Conservation (phyloP, 2,113 vertebrate genomes). For the Deroptyus accipitrinus region DNA sequence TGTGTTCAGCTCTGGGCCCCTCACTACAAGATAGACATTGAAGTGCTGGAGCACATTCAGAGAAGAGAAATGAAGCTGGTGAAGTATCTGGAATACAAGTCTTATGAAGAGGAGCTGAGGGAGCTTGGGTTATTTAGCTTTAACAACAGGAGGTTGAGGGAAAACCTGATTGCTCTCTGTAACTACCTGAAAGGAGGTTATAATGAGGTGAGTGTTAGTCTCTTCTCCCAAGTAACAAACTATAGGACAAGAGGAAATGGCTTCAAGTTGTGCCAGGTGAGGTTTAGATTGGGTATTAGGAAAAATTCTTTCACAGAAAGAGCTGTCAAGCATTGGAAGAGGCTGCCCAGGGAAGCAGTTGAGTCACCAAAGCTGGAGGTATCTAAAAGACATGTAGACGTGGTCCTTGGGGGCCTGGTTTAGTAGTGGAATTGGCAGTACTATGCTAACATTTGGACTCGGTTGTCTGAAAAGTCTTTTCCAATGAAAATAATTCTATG, state of each 20-base stretch:
- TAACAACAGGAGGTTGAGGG: neutral
- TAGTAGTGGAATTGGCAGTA: neutral
- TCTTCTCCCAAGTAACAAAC: neutral
- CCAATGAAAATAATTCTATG: neutral
- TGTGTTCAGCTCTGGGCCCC: neutral
- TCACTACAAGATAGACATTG: neutral
- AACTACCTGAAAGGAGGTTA: neutral
- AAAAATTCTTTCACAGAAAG: neutral
- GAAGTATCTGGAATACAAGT: neutral
- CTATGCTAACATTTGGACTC: neutral
- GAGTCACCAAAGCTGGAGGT: neutral
- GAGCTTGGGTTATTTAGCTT: neutral
- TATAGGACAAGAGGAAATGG: neutral
- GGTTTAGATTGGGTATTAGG: neutral
- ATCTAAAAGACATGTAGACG: neutral
- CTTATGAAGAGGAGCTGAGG: neutral
- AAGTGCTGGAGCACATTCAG: neutral
- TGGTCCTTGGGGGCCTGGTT: neutral
- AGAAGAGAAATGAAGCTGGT: neutral
- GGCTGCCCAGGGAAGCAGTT: neutral
- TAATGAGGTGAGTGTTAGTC: neutral
- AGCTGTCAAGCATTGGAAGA: neutral
- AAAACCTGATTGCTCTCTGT: accelerated
- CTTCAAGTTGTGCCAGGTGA: neutral
- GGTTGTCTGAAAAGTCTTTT: neutral